phyloP scores from a whole-genome alignment of 2,888 invertebrate species.

The Ornithoptera priamus region DNA sequence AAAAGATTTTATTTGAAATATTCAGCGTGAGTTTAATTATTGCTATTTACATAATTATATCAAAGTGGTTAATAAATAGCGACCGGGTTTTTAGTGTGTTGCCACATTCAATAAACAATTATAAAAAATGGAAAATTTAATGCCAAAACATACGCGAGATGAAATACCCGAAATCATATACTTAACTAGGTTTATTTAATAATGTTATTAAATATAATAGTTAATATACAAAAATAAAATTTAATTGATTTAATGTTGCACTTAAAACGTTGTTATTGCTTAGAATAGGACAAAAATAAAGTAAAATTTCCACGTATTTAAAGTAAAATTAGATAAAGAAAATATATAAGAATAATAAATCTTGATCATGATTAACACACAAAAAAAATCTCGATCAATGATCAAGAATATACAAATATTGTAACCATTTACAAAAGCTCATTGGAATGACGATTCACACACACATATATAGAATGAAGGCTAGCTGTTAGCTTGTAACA shows the following conservation, averaged over 20 bases:
- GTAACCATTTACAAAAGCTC: slow-evolving; percentile 36
- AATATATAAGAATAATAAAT: slow-evolving; percentile 26
- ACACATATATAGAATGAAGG: slow-evolving; percentile 35
- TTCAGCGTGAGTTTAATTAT: slow-evolving; percentile 62
- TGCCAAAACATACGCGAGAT: slow-evolving; percentile 12
- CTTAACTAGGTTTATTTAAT: not conserved
- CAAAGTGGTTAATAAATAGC: slow-evolving; percentile 12
- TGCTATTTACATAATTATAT: slow-evolving; percentile 62
- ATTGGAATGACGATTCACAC: slow-evolving; percentile 43
- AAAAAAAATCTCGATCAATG: slow-evolving; percentile 20
- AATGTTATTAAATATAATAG: not conserved
- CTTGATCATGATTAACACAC: slow-evolving; percentile 1
- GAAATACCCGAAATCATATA: slow-evolving; percentile 6
- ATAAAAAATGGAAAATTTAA: too few species aligned
- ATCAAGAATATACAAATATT: slow-evolving; percentile 10
- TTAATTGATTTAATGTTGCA: slow-evolving; percentile 20
- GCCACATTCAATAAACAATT: not conserved
- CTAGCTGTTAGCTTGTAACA: slow-evolving; percentile 60
- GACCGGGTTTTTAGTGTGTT: slow-evolving; percentile 4
- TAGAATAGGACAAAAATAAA: slow-evolving; percentile 14
- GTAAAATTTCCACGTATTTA: slow-evolving; percentile 10
- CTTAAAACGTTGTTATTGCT: slow-evolving; percentile 6
- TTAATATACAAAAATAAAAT: slow-evolving; percentile 4
- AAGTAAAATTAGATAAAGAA: not conserved
- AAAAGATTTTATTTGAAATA: slow-evolving; percentile 65